Conservation (phyloP, 2,113 vertebrate species). For the Furnarius figulus region DNA sequence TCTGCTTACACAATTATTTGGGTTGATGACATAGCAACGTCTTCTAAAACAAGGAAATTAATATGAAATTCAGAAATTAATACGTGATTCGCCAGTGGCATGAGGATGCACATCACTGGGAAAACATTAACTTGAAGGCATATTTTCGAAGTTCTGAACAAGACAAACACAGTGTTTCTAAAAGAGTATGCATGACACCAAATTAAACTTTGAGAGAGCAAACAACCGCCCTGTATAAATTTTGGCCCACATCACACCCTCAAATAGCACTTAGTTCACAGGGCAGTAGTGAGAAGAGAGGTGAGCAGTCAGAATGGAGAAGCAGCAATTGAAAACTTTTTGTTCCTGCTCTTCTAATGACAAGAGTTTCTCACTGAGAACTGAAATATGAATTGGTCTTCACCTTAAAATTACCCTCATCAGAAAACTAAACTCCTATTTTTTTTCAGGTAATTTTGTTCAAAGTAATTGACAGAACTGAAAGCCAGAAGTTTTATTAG, state of each 20-base stretch:
- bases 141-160: neutral
- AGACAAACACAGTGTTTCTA: neutral
- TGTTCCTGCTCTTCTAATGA: neutral
- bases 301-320: neutral
- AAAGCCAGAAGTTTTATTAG: slow-evolving; percentile 38
- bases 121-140: neutral
- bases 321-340: neutral
- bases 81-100: neutral
- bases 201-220: neutral
- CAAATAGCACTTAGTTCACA: neutral
- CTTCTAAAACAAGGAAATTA: neutral
- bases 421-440: slow-evolving; percentile 25
- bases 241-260: neutral
- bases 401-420: slow-evolving; percentile 31
- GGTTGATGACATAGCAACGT: neutral
- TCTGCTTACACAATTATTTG: neutral
- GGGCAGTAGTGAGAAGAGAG: neutral
- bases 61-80: neutral
- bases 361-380: neutral
- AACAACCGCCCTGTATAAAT: neutral
- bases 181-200: neutral
- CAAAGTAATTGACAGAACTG: slow-evolving; percentile 20
- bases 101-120: neutral
- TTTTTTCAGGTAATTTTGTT: slow-evolving; percentile 28
- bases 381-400: neutral